These are phyloP conservation scores for Thymelicus lineola DNA, from an alignment of 2,888 invertebrate species.

Conservation along the genomic window DNA sequence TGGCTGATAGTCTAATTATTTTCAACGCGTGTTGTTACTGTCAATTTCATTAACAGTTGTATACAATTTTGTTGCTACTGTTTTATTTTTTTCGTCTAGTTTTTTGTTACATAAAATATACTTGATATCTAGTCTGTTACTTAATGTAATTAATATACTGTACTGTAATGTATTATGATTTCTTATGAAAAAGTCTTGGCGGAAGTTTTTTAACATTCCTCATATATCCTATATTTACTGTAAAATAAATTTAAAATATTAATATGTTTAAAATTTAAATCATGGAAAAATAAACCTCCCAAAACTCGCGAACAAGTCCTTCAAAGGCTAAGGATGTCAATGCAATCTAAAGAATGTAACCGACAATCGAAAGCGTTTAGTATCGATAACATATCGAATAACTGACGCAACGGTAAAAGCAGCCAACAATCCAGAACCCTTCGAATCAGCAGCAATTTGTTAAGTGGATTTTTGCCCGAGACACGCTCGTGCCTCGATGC, in stretches of 20 bases:
- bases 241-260: too few relatives aligned
- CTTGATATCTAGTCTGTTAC: neutral
- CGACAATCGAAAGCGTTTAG: constrained; percentile 61
- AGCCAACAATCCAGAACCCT: constrained; percentile 83
- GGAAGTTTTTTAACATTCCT: too few relatives aligned
- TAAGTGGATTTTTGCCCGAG: constrained; percentile 86
- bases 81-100: constrained; percentile 1
- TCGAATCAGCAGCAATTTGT: constrained; percentile 86
- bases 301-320: neutral
- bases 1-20: constrained; percentile 72
- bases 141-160: too few relatives aligned
- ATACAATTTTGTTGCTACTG: neutral
- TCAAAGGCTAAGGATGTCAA: neutral
- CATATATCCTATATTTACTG: too few relatives aligned
- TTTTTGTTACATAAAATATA: neutral
- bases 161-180: too few relatives aligned
- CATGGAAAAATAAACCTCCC: neutral
- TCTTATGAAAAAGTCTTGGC: too few relatives aligned
- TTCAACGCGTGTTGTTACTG: constrained; percentile 45
- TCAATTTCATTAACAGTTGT: constrained; percentile 28
- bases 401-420: constrained; percentile 81
- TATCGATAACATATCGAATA: constrained; percentile 78
- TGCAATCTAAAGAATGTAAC: constrained; percentile 45
- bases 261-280: too few relatives aligned
- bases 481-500: constrained; percentile 83